A percentile compares a stretch with the other conserved stretches of the same genome.
These are phyloP conservation scores for Drosophila kuntzei DNA, from an alignment of 2,888 invertebrate species.

Conservation along the genomic window DNA sequence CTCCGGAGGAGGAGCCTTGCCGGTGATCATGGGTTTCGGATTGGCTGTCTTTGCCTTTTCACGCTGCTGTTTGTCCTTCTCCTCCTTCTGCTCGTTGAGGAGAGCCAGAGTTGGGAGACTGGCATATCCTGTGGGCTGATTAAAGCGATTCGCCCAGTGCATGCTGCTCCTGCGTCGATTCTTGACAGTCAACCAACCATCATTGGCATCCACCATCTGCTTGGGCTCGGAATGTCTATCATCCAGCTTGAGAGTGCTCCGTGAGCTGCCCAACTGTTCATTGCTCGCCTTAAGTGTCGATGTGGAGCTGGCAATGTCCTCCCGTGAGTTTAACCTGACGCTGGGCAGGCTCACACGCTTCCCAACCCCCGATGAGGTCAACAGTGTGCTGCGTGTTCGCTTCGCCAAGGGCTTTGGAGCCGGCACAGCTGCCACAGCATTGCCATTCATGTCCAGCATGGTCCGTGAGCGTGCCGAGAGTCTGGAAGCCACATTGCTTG, in stretches of 20 bases:
- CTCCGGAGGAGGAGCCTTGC: conserved; percentile 10
- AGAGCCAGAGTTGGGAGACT: conserved; percentile 90
- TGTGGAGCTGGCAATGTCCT: conserved; percentile 84
- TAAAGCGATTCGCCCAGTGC: conserved; percentile 91
- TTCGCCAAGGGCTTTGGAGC: conserved; percentile 33
- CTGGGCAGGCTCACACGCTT: conserved; percentile 36
- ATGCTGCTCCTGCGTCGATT: conserved; percentile 90
- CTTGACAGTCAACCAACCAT: conserved; percentile 96
- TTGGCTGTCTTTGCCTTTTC: conserved; percentile 29
- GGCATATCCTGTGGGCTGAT: conserved; percentile 93
- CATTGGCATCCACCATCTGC: conserved; percentile 85
- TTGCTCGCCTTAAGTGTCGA: conserved; percentile 85
- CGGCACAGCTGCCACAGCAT: conserved; percentile 18
- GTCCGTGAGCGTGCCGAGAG: conserved; percentile 84
- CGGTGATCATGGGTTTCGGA: conserved; percentile 1
- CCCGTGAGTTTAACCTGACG: conserved; percentile 61
- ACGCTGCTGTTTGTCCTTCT: conserved; percentile 73
- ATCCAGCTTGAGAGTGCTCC: conserved; percentile 71
- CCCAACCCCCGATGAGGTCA: conserved; percentile 12
- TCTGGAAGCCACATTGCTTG: conserved; percentile 81
- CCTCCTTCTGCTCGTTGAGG: conserved; percentile 83
- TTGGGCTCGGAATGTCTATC: conserved; percentile 83
- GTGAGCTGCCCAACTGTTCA: conserved; percentile 82
- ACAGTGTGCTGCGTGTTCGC: conserved; percentile 32
- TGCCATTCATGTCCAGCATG: conserved; percentile 84